Conservation (phyloP, 2,888 invertebrate genomes). For the Bedellia somnulentella region DNA sequence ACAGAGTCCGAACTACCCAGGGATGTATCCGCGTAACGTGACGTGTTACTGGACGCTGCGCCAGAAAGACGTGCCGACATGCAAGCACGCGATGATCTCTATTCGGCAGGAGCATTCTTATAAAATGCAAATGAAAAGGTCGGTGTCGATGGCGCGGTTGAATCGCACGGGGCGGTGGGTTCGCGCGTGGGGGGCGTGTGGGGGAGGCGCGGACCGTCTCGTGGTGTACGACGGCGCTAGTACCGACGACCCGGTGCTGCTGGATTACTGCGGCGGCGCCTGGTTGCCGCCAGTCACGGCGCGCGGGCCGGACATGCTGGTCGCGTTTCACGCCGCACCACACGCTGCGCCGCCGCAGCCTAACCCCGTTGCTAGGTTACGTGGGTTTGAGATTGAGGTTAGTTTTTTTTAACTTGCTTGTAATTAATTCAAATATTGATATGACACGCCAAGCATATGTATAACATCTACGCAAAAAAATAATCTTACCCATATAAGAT, state of each 20-base stretch:
- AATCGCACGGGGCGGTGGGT: conserved; percentile 73
- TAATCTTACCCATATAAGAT: too few relatives aligned
- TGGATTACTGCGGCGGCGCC: conserved; percentile 87
- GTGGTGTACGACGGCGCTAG: conserved; percentile 85
- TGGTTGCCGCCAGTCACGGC: conserved; percentile 74
- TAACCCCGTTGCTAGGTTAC: conserved; percentile 66
- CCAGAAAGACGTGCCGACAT: conserved; percentile 83
- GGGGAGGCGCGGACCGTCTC: conserved; percentile 78
- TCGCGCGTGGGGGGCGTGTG: conserved; percentile 82
- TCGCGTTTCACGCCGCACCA: conserved; percentile 85
- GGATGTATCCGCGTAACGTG: conserved; percentile 83
- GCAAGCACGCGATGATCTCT: conserved; percentile 89
- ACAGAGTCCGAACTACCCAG: conserved; percentile 90
- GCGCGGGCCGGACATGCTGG: conserved; percentile 80
- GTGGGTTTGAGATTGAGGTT: conserved; percentile 79
- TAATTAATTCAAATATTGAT: too few relatives aligned
- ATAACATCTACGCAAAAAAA: too few relatives aligned
- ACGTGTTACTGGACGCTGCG: conserved; percentile 88
- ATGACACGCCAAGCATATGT: too few relatives aligned
- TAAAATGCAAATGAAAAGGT: conserved; percentile 71
- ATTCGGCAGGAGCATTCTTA: conserved; percentile 76
- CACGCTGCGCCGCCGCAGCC: conserved; percentile 71
- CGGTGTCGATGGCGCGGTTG: conserved; percentile 21
- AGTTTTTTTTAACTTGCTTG: too few relatives aligned
- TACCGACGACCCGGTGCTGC: conserved; percentile 79